Evolutionary conservation across 1,140 invertebrate genomes (phyloP), one percentile per base, ranked within the genome.

Genomic region (Mesaphorura yosii): DNA sequence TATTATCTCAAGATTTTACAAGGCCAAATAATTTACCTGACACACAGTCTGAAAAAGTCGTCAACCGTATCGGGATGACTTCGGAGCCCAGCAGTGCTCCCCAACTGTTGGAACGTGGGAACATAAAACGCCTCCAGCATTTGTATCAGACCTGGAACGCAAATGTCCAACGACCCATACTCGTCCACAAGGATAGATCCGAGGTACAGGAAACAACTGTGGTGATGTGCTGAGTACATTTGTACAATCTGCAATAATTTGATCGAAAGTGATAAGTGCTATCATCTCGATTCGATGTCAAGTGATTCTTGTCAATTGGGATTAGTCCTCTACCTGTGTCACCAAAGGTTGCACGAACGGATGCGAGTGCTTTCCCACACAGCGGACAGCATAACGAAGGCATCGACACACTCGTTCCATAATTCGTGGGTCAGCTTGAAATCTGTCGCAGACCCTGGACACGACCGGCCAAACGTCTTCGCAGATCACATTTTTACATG

Each of bases 31-130:
- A 55, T 40, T 62, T 68, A 82, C 76, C 82, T 76, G 48, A 82
- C 76, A 67, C 86, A 89, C 22, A 96, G 75, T 41, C 93, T 74
- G 68, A 96, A 98, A 51, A 97, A 80, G 68, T 98, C 95, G 68
- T 98, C 95, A 1, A 98, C 89, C 0, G 92, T 98, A 63, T 98
- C 94, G 0, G 95, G 93, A 75, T 97, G 84, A 69, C 94, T 84
- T 53, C 81, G 76, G 7, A 97, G 70, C 1, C 87, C 86, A 78
- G 77, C 69, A 31, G 68, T 67, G 59, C 72, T 67, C 31, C 29
- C 5, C 45, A 95, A 73, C 62, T 91, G 67, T 40, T 75, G 72
- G 68, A 96, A 90, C 31, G 92, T 88, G 39, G 87, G 84, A 49
- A 77, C 76, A 64, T 91, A 80, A 65, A 94, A 83, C 37, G 83